Conservation (phyloP, 2,888 invertebrate genomes). For the Fissipunctia ypsillon region DNA sequence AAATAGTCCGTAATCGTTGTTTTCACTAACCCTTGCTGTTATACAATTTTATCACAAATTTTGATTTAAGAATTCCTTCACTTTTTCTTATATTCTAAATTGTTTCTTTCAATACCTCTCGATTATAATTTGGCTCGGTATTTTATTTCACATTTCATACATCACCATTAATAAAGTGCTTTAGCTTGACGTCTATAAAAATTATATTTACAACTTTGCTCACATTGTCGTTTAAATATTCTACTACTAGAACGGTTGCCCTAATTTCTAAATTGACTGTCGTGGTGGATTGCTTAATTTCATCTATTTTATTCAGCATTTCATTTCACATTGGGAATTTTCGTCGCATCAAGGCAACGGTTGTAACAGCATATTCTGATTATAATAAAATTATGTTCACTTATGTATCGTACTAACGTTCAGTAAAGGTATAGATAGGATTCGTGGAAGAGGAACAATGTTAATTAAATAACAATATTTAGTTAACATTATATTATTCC, state of each 20-base stretch:
- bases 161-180: not conserved
- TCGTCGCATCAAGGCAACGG: not conserved
- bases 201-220: slow-evolving; percentile 31
- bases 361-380: not conserved
- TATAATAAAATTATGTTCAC: too few relatives aligned
- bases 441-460: too few relatives aligned
- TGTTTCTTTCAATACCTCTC: not conserved
- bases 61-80: not conserved
- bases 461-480: too few relatives aligned
- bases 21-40: slow-evolving; percentile 14
- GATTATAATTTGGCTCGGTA: not conserved
- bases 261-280: slow-evolving; percentile 56
- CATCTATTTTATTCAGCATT: slow-evolving; percentile 53
- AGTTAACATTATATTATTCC: too few relatives aligned
- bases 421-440: not conserved
- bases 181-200: slow-evolving; percentile 19
- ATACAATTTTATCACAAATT: not conserved
- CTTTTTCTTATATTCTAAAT: not conserved
- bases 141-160: not conserved
- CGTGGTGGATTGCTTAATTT: slow-evolving; percentile 45
- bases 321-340: slow-evolving; percentile 28
- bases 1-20: slow-evolving; percentile 15
- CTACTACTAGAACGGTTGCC: slow-evolving; percentile 38
- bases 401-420: not conserved
- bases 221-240: slow-evolving; percentile 55